These are phyloP conservation scores for Taeniopygia guttata DNA, from an alignment of 2,797 vertebrate species.

Conservation along the genomic window DNA sequence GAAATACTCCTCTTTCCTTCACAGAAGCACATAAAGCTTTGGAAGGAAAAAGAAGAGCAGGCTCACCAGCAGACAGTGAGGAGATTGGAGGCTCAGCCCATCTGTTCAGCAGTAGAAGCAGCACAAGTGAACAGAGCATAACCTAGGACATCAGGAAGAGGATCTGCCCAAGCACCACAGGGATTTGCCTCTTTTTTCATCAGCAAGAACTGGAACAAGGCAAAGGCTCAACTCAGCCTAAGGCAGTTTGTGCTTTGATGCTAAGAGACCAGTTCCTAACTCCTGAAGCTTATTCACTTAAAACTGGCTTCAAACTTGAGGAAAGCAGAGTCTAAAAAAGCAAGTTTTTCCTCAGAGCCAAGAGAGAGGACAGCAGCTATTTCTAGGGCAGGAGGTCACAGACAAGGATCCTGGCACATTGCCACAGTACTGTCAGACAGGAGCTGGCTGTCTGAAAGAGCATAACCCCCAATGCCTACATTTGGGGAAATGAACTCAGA, in stretches of 20 bases:
- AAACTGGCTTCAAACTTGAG: neutral
- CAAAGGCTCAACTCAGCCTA: neutral
- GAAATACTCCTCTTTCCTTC: neutral
- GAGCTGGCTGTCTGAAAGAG: neutral
- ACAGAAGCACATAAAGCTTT: neutral
- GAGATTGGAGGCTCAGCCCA: neutral
- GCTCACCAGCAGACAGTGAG: neutral
- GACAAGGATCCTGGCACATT: neutral
- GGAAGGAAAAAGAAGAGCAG: neutral
- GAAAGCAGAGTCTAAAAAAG: neutral
- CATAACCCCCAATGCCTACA: neutral
- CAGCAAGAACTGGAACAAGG: neutral
- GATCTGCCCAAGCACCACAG: neutral
- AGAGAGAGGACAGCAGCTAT: neutral
- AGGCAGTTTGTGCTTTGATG: neutral
- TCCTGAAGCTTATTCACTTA: neutral
- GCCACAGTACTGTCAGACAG: neutral
- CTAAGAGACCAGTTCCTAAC: neutral
- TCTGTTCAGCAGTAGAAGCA: constrained; percentile 12
- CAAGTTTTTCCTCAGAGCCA: neutral
- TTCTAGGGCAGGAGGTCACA: neutral
- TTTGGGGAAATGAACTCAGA: neutral
- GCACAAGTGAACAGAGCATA: neutral
- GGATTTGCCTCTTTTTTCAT: neutral
- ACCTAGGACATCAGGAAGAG: neutral